Conservation (phyloP, 2,797 vertebrate genomes). For the Apodemus agrarius region DNA sequence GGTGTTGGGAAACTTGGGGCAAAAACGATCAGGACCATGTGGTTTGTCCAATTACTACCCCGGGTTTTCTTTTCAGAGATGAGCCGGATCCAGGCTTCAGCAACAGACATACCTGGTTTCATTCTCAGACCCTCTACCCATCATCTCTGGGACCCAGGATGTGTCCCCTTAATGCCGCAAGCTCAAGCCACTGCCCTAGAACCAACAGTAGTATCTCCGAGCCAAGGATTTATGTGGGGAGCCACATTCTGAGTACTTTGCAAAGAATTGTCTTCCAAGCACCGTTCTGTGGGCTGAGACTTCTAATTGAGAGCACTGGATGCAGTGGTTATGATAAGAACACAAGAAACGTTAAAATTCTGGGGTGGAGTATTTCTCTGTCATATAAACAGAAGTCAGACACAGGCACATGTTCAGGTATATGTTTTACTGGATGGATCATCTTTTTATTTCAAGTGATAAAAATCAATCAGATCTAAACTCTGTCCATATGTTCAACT, state of each 20-base stretch:
- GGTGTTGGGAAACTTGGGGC: neutral
- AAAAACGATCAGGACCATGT: accelerated
- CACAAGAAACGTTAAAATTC: neutral
- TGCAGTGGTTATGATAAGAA: neutral
- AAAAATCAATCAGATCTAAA: conserved; percentile 66
- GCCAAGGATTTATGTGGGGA: neutral
- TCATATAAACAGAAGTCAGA: conserved; percentile 23
- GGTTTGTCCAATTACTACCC: neutral
- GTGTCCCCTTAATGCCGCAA: neutral
- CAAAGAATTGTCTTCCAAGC: neutral
- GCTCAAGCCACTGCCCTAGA: too few relatives aligned
- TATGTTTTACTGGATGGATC: conserved; percentile 28
- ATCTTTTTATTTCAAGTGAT: conserved; percentile 7
- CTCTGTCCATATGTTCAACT: conserved; percentile 33
- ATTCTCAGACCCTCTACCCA: neutral
- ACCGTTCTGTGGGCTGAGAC: neutral
- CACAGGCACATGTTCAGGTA: neutral
- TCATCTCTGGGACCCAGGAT: neutral
- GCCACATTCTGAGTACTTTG: neutral
- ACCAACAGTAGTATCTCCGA: neutral
- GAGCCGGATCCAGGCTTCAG: too few relatives aligned
- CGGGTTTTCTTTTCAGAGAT: neutral
- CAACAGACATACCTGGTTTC: neutral
- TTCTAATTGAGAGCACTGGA: neutral
- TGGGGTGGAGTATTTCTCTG: accelerated